Base-by-base conservation (phyloP, 2,888 invertebrate genomes). In the Drosophila emarginata region DNA sequence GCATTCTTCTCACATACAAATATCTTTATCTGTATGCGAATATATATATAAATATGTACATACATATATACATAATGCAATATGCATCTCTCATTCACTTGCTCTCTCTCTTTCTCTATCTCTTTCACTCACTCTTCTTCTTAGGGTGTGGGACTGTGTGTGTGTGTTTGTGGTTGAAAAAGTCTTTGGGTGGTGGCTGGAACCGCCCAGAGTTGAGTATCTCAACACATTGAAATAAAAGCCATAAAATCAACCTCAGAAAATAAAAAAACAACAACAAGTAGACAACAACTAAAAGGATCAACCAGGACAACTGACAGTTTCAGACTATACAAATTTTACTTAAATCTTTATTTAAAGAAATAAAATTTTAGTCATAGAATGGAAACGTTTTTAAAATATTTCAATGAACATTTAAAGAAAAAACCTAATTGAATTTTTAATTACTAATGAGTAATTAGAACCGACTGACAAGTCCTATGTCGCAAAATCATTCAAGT, bases 151-250 rank as follows among this genome's bases (percentile, higher is more conserved):
- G 18, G 18, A 15, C 40, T 28, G 40, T 26, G 26, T 0, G 26
- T 5, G 26, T 64, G 39, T 60, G 21, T 32, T n/a, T 59, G 54
- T 54, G 76, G 50, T 45, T 45, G 40, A 58, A 74, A 74, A 78
- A 77, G 59, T 70, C 72, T 60, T 74, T 73, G 82, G 77, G 85
- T 79, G 75, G 83, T 77, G 83, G 75, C 78, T 77, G 45, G 18
- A 21, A 45, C 45, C 45, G 67, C 12, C 63, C 26, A 11, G 26
- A 59, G 72, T 78, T 66, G 61, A 74, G 82, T 72, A 81, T 85
- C 32, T 76, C 79, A 85, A 74, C 85, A 85, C 77, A 82, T 81
- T 85, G 74, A 68, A 45, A 21, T 9, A 12, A 45, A 45, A 45
- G 45, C 45, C 45, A 45, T 77, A 59, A 72, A 71, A 54, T 15